Evolutionary conservation across 2,797 vertebrate genomes (phyloP).

Genomic region (Molothrus aeneus): DNA sequence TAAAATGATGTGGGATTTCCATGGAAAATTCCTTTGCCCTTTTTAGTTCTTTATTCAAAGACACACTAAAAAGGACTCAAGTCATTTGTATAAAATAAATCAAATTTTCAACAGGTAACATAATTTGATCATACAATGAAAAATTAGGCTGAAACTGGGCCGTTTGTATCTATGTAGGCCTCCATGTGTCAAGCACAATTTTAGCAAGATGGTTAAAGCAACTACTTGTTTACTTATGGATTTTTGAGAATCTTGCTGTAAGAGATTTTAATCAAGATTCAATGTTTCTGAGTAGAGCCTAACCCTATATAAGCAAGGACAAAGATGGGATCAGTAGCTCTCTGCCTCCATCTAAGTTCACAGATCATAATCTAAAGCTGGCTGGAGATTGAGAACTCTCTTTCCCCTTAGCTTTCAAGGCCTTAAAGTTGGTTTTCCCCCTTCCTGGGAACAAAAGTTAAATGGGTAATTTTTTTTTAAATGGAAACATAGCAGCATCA

Average conservation of each 20-base stretch:
- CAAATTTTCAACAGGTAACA: neutral
- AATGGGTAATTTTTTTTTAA: neutral
- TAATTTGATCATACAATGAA: neutral
- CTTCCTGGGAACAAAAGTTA: neutral
- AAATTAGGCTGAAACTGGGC: neutral
- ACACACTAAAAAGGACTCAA: neutral
- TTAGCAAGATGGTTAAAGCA: neutral
- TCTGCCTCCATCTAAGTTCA: neutral
- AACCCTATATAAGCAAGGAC: neutral
- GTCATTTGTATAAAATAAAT: neutral
- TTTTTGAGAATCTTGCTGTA: neutral
- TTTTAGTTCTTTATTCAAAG: neutral
- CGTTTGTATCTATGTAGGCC: neutral
- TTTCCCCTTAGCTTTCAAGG: neutral
- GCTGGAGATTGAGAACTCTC: neutral
- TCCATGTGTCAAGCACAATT: neutral
- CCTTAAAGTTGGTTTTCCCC: neutral
- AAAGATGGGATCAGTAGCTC: neutral
- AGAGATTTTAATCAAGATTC: neutral
- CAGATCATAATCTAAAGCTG: neutral
- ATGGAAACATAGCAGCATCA: neutral
- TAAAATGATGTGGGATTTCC: neutral
- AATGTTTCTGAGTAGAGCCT: neutral
- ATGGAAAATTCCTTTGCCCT: neutral
- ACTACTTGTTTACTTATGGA: neutral